Evolutionary conservation across 1,140 invertebrate species (phyloP), one percentile per base, ranked within the genome.

Genomic region (Phymastichus coffea): DNA sequence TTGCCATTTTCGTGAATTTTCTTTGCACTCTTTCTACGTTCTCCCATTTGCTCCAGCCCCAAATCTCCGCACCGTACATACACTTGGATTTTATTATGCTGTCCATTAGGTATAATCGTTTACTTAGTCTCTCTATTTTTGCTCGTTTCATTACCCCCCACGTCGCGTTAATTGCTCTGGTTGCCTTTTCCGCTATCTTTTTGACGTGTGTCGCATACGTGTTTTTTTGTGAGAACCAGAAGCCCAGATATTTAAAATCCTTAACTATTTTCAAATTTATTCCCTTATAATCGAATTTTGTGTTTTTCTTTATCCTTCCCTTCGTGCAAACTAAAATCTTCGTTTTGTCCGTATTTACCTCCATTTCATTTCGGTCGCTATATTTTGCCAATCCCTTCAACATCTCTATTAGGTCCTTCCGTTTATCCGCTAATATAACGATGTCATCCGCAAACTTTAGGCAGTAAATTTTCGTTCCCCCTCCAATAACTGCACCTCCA

Each of bases 271-370:
- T 59, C 9, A 61, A 1, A 10, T 44, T 8, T 22, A 55, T 37
- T 1, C 47, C 56, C 14, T 46, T 49, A 3, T 40, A 54, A 22
- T 52, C 56, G 64, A 52, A 63, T 12, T 53, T 46, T 10, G 7
- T 23, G 8, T 53, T 52, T 35, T 37, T 54, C 14, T 20, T 33
- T 20, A 40, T 25, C 25, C 44, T 48, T n/a, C 57, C 48, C 1
- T 61, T 58, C 9, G 25, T 53, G 8, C 55, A 61, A 0, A 66
- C 23, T 46, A 62, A 48, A 1, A 66, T 44, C 22, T 60, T 66
- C 3, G 55, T 49, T 25, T 61, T 66, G 0, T 54, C 20, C 0
- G 12, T 23, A 22, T 44, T 63, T 1, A 59, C 33, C 17, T 17
- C 20, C 12, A 62, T 22, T 23, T 44, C 37, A 23, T 48, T 57